Conservation (phyloP, 2,797 vertebrate genomes). For the Bradypus variegatus region DNA sequence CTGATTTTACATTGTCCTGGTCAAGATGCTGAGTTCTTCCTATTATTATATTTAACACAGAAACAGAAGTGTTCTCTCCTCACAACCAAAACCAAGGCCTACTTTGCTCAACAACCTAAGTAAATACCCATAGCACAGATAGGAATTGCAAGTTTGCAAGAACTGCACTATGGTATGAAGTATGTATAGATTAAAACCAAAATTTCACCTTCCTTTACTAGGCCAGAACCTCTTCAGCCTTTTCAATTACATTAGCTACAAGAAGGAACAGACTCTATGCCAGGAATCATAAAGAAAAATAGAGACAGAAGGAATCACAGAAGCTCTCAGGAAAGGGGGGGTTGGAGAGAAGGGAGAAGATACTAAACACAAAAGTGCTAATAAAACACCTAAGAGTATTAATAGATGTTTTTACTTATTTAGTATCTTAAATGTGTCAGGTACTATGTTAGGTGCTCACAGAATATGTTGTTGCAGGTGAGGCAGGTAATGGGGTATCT, state of each 20-base stretch:
- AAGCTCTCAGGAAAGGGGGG: not conserved
- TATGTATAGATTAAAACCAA: not conserved
- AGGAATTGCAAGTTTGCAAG: not conserved
- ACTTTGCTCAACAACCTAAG: not conserved
- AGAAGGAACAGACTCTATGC: not conserved
- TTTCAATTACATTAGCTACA: not conserved
- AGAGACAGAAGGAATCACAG: not conserved
- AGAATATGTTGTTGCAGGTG: accelerated
- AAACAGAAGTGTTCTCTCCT: not conserved
- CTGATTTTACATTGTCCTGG: not conserved
- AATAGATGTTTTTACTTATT: not conserved
- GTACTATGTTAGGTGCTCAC: not conserved
- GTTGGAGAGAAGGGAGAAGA: not conserved
- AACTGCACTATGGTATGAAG: not conserved
- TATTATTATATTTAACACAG: not conserved
- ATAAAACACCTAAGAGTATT: not conserved
- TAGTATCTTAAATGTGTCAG: not conserved
- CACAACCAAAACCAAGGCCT: not conserved
- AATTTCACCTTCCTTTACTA: not conserved
- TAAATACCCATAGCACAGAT: not conserved
- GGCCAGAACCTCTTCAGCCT: not conserved
- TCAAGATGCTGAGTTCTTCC: not conserved
- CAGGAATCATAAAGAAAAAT: not conserved
- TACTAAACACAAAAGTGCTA: not conserved
- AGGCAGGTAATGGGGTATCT: not conserved